Evolutionary conservation across 2,113 vertebrate genomes (phyloP).

Genomic region (Gymnogyps californianus): DNA sequence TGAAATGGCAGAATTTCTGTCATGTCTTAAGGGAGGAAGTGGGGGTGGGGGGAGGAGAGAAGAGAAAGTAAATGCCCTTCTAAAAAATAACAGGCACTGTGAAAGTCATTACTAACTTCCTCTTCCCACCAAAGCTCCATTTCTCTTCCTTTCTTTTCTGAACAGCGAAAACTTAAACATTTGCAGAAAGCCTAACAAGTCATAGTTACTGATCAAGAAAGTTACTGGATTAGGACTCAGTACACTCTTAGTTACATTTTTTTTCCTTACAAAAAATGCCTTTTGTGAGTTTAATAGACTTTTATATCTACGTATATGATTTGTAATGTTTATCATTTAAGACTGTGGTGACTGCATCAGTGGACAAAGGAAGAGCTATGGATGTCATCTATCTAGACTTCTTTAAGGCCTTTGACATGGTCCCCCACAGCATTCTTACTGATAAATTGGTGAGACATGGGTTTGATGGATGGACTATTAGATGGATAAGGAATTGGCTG

Average conservation of each 20-base stretch:
- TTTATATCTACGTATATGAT: not conserved
- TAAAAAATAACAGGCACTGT: not conserved
- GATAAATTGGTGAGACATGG: not conserved
- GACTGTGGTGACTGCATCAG: not conserved
- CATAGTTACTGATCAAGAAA: not conserved
- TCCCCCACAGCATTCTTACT: not conserved
- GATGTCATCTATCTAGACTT: not conserved
- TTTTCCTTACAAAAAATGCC: not conserved
- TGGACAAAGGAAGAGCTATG: not conserved
- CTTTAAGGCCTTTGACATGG: not conserved
- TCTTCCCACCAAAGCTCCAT: not conserved
- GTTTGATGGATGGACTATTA: not conserved
- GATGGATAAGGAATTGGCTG: not conserved
- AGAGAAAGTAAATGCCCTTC: not conserved
- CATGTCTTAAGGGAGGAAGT: not conserved
- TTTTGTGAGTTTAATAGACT: not conserved
- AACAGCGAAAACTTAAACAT: not conserved
- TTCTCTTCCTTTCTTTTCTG: not conserved
- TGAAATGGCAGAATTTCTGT: not conserved
- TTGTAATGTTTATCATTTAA: not conserved
- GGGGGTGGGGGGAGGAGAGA: fast-evolving
- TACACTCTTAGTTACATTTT: not conserved
- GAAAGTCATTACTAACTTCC: not conserved
- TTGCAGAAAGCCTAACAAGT: not conserved
- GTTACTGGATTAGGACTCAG: not conserved